These are phyloP conservation scores for Narcine bancroftii DNA, from an alignment of 2,113 vertebrate genomes.

Conservation along the genomic window DNA sequence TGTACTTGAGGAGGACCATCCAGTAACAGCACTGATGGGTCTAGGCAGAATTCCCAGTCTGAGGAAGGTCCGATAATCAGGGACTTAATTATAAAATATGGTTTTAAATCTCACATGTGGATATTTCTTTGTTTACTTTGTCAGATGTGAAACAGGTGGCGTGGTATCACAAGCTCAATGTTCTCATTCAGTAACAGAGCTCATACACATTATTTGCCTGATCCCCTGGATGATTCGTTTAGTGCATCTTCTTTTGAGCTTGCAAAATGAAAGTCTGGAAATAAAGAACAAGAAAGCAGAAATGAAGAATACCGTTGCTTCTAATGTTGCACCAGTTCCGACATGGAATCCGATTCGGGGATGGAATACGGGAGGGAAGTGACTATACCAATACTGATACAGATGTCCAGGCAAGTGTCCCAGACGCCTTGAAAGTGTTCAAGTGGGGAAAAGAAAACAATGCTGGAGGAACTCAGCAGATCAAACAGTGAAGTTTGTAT, in stretches of 20 bases:
- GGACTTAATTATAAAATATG: neutral
- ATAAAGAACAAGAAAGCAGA: neutral
- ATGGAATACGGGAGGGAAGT: neutral
- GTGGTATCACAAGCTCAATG: neutral
- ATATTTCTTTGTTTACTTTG: neutral
- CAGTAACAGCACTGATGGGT: neutral
- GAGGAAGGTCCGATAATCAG: neutral
- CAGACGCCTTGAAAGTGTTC: too few relatives aligned
- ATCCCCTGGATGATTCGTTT: neutral
- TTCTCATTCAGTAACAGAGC: neutral
- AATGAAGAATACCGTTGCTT: neutral
- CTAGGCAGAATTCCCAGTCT: neutral
- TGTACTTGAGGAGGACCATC: neutral
- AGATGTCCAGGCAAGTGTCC: neutral
- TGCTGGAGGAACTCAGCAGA: too few relatives aligned
- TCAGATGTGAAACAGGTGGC: neutral
- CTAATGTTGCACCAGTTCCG: neutral
- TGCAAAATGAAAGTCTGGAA: neutral
- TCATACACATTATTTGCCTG: neutral
- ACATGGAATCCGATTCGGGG: neutral
- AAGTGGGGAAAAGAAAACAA: too few relatives aligned
- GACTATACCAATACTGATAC: neutral
- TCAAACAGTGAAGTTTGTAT: too few relatives aligned
- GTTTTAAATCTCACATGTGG: neutral
- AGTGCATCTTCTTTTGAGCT: neutral